phyloP scores from a whole-genome alignment of 2,888 invertebrate species.

The Cheilosia vulpina region DNA sequence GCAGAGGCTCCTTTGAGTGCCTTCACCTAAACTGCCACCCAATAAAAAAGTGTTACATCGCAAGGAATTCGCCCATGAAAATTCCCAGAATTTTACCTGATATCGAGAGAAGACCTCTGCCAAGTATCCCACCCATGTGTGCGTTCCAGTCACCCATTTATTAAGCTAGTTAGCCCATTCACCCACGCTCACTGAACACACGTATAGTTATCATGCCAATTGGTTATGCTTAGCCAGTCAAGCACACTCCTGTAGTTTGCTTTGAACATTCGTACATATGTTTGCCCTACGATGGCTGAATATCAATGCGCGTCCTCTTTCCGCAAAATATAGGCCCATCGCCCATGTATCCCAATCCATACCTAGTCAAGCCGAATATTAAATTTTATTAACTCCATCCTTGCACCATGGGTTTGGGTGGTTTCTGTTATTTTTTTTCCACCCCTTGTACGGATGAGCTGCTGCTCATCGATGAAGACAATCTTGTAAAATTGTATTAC shows the following conservation, averaged over 20 bases:
- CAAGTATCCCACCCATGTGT: constrained; percentile 26
- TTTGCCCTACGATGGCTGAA: constrained; percentile 29
- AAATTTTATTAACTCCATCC: constrained; percentile 52
- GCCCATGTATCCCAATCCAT: background rate
- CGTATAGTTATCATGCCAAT: constrained; percentile 36
- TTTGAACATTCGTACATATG: constrained; percentile 13
- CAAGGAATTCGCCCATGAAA: background rate
- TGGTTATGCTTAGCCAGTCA: constrained; percentile 55
- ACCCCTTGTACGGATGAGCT: constrained; percentile 24
- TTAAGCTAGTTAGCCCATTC: constrained; percentile 56
- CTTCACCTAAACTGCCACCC: too few relatives aligned
- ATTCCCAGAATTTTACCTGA: constrained; percentile 13
- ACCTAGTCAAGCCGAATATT: constrained; percentile 37
- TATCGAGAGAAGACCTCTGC: constrained; percentile 6
- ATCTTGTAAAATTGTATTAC: constrained; percentile 31
- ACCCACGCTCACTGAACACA: background rate
- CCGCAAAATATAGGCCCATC: background rate
- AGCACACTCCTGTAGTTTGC: constrained; percentile 24
- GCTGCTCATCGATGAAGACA: constrained; percentile 42
- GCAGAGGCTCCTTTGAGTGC: too few relatives aligned
- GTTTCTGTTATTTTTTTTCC: background rate
- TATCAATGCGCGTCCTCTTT: constrained; percentile 45
- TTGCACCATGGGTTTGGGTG: background rate
- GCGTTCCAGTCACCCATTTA: constrained; percentile 17
- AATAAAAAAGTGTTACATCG: background rate